Evolutionary conservation across 2,797 vertebrate genomes (phyloP).

Genomic region (Taenioides sp.): DNA sequence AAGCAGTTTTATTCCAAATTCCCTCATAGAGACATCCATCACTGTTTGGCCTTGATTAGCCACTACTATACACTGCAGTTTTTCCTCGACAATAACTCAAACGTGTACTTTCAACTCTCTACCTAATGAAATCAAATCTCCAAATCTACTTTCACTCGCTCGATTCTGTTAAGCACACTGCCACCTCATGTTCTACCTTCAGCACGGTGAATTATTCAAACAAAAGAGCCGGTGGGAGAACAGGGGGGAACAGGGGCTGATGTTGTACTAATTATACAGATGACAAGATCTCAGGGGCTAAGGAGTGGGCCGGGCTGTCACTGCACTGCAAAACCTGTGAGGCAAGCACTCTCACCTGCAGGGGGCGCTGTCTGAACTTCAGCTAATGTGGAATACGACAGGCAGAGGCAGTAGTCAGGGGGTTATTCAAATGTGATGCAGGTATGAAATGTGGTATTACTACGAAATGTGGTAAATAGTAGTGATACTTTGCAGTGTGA

Average conservation of each 20-base stretch:
- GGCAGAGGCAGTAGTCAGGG: neutral
- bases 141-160: neutral
- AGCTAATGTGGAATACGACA: neutral
- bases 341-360: neutral
- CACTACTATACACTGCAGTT: neutral
- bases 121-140: neutral
- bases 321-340: neutral
- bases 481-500: too few relatives aligned
- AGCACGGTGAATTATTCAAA: constrained; percentile 40
- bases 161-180: neutral
- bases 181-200: constrained; percentile 19
- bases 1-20: too few relatives aligned
- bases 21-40: neutral
- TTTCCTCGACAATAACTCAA: neutral
- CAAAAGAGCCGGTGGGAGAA: constrained; percentile 13
- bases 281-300: constrained; percentile 27
- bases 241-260: constrained; percentile 27
- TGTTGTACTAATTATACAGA: constrained; percentile 43
- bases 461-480: too few relatives aligned
- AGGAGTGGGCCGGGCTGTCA: constrained; percentile 11
- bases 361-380: neutral
- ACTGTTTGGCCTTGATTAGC: neutral
- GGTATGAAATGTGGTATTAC: too few relatives aligned
- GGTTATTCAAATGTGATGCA: neutral
- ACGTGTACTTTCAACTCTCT: neutral